These are phyloP conservation scores for Edolisoma coerulescens DNA, from an alignment of 2,113 vertebrate genomes.

Conservation along the genomic window DNA sequence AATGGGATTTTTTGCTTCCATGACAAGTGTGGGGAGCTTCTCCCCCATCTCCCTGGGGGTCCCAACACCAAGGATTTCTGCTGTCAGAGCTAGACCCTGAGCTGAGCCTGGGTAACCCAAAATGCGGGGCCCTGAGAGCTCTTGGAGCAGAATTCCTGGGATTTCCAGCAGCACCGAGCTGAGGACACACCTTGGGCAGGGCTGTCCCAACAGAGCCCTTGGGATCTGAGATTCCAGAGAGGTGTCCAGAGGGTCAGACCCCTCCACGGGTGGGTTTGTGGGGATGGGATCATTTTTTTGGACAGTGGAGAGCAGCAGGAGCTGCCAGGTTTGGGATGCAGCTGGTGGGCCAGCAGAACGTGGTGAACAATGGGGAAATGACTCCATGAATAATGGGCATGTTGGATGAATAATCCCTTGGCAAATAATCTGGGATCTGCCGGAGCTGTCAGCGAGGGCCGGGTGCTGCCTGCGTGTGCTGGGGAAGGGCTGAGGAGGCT, in stretches of 20 bases:
- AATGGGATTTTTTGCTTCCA: neutral
- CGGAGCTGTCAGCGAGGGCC: neutral
- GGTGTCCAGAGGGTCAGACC: neutral
- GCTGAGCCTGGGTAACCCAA: neutral
- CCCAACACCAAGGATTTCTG: neutral
- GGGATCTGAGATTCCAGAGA: neutral
- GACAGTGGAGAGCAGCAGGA: neutral
- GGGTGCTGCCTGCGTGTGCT: neutral
- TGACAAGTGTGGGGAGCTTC: neutral
- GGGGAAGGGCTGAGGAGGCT: slow-evolving; percentile 2
- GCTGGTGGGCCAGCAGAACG: neutral
- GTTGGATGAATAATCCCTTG: slow-evolving; percentile 42
- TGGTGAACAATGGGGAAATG: neutral
- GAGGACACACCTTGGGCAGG: neutral
- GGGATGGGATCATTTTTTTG: neutral
- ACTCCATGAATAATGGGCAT: neutral
- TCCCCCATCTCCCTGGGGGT: accelerated
- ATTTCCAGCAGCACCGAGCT: neutral
- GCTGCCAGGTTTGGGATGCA: neutral
- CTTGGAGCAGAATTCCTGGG: neutral
- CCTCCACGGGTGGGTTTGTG: accelerated
- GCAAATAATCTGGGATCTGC: slow-evolving; percentile 33
- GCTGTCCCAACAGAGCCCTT: neutral
- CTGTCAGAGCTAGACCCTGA: neutral
- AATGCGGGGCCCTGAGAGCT: neutral